Evolutionary conservation across 2,113 vertebrate genomes (phyloP).

Genomic region (Girardinichthys multiradiatus): DNA sequence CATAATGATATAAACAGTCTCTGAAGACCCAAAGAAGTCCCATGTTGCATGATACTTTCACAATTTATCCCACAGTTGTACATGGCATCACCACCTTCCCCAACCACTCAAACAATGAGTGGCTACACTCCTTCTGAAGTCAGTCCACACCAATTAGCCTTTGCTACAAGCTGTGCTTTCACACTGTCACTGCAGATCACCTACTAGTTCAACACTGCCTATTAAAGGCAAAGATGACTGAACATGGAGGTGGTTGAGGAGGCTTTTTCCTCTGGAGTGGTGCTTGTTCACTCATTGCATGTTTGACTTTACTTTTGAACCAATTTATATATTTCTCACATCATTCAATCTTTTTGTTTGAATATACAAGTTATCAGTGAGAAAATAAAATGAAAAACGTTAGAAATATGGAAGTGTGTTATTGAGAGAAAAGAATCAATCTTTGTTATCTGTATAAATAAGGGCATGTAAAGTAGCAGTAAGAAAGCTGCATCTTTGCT

Average conservation of each 20-base stretch:
- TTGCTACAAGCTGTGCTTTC: slow-evolving; percentile 63
- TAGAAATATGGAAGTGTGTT: background rate
- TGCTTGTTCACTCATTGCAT: slow-evolving; percentile 5
- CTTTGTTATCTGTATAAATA: slow-evolving; percentile 41
- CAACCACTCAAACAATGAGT: slow-evolving; percentile 42
- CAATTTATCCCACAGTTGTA: slow-evolving; percentile 29
- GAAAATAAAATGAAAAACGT: background rate
- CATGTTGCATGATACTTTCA: slow-evolving; percentile 11
- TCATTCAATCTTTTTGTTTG: background rate
- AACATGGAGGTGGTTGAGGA: slow-evolving; percentile 34
- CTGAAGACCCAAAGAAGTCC: slow-evolving; percentile 12
- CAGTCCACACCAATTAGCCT: slow-evolving; percentile 69
- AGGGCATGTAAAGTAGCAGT: slow-evolving; percentile 29
- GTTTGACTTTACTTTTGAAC: slow-evolving; percentile 6
- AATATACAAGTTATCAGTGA: slow-evolving; percentile 13
- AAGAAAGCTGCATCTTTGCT: slow-evolving; percentile 78
- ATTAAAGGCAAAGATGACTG: slow-evolving; percentile 56
- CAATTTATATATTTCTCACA: slow-evolving; percentile 12
- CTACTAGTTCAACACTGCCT: slow-evolving; percentile 48
- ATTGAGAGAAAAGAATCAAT: slow-evolving; percentile 16
- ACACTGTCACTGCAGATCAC: slow-evolving; percentile 67
- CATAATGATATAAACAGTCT: slow-evolving; percentile 50
- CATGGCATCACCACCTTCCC: slow-evolving; percentile 37
- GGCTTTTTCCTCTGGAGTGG: slow-evolving; percentile 9
- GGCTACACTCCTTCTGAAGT: slow-evolving; percentile 56